A percentile compares a stretch with the other conserved stretches of the same genome.
Evolutionary conservation across 2,888 invertebrate genomes (phyloP).

Genomic region (Cosmorhoe ocellata): DNA sequence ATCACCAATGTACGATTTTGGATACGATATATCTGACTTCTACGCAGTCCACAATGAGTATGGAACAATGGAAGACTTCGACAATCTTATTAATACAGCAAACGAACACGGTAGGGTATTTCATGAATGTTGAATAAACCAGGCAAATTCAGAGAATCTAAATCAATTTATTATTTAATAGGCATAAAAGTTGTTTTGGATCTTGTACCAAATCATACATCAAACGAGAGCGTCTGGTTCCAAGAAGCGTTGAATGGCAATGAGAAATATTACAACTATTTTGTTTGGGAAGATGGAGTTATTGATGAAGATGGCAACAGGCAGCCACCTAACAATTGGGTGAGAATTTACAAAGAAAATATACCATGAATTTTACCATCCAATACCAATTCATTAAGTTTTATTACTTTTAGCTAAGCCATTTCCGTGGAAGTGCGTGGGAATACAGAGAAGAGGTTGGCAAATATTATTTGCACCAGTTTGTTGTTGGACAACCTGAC

Average conservation of each 20-base stretch:
- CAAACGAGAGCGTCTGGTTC: slow-evolving; percentile 93
- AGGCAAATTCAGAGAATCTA: slow-evolving; percentile 8
- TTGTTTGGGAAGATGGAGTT: slow-evolving; percentile 86
- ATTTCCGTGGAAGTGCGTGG: slow-evolving; percentile 88
- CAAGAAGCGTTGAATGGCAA: slow-evolving; percentile 84
- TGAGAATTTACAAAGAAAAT: slow-evolving; percentile 47
- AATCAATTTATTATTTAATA: slow-evolving; percentile 37
- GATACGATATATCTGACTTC: slow-evolving; percentile 90
- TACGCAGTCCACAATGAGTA: slow-evolving; percentile 86
- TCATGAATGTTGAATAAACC: neutral
- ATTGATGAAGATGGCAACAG: slow-evolving; percentile 66
- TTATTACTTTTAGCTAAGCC: slow-evolving; percentile 61
- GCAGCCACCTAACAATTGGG: slow-evolving; percentile 89
- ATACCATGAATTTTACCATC: no score
- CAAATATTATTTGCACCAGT: slow-evolving; percentile 89
- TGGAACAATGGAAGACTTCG: slow-evolving; percentile 88
- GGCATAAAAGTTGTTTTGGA: slow-evolving; percentile 84
- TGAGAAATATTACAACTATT: slow-evolving; percentile 86
- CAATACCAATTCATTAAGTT: neutral
- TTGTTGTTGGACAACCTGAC: slow-evolving; percentile 87
- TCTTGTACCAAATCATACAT: slow-evolving; percentile 89
- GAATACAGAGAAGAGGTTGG: slow-evolving; percentile 84
- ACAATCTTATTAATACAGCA: slow-evolving; percentile 77
- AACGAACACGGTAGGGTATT: slow-evolving; percentile 69
- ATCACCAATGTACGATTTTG: slow-evolving; percentile 91